Conservation (phyloP, 2,888 invertebrate species). For the Apamea crenata region DNA sequence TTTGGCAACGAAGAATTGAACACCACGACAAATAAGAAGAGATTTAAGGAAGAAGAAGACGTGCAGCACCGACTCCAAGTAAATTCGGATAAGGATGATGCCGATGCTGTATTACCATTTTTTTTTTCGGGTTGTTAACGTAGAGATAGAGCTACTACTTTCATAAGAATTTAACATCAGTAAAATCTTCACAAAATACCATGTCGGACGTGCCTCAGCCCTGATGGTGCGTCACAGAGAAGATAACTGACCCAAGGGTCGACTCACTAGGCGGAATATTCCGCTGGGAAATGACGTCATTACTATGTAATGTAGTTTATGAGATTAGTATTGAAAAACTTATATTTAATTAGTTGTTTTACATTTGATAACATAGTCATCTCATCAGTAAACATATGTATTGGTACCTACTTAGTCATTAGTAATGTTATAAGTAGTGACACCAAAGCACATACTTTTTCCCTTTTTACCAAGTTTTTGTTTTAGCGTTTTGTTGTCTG, state of each 20-base stretch:
- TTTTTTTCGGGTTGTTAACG: neutral
- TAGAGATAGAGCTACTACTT: neutral
- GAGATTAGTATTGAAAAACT: conserved; percentile 18
- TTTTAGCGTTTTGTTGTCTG: neutral
- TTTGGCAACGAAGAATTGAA: neutral
- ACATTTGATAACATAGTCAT: conserved; percentile 29
- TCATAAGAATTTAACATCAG: neutral
- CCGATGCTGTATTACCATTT: neutral
- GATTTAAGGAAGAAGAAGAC: no score
- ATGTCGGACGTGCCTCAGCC: conserved; percentile 45
- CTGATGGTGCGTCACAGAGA: conserved; percentile 56
- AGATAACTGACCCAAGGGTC: conserved; percentile 69
- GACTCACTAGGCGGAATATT: conserved; percentile 69
- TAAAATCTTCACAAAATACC: neutral
- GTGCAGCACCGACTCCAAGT: neutral
- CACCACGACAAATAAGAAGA: neutral
- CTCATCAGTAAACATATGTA: conserved; percentile 10
- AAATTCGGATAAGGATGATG: neutral
- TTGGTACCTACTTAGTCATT: conserved; percentile 20
- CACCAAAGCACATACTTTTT: conserved; percentile 3
- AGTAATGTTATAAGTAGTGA: neutral
- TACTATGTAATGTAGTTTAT: conserved; percentile 47
- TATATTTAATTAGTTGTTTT: conserved; percentile 36
- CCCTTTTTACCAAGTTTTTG: neutral
- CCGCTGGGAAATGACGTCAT: conserved; percentile 70